phyloP scores from a whole-genome alignment of 2,113 vertebrate species.

The Drymodes brunneopygia region DNA sequence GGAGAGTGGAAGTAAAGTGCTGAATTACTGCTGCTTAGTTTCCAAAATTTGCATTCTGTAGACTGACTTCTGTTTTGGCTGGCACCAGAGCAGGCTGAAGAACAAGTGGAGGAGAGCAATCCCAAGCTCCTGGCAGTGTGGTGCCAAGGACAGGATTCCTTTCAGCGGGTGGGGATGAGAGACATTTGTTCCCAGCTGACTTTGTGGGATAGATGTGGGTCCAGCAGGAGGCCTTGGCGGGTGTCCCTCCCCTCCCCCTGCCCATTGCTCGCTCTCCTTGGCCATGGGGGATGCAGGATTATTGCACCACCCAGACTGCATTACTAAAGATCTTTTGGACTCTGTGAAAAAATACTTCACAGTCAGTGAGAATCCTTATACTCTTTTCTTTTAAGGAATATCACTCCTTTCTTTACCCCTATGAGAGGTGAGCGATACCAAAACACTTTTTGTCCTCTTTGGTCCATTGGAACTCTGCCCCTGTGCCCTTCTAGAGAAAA shows the following conservation, averaged over 20 bases:
- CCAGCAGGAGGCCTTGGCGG: neutral
- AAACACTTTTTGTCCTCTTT: neutral
- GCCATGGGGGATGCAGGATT: rapidly evolving
- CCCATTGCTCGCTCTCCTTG: neutral
- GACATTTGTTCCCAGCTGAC: constrained; percentile 8
- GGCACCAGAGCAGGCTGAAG: neutral
- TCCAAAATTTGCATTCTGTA: neutral
- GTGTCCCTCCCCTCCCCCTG: neutral
- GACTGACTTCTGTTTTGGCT: neutral
- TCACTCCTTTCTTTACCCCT: neutral
- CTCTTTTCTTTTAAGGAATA: neutral
- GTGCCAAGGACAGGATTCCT: constrained; percentile 19
- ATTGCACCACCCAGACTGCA: neutral
- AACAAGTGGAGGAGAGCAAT: neutral
- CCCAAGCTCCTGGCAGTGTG: neutral
- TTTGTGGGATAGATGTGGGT: neutral
- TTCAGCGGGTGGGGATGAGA: neutral
- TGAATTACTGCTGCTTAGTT: neutral
- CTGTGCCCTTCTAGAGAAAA: neutral
- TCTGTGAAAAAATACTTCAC: neutral
- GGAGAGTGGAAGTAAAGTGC: neutral
- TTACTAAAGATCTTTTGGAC: neutral
- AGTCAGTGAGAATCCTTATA: neutral
- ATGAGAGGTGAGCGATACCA: neutral
- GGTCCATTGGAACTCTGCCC: neutral